Percentiles rank a stretch among this genome's conserved stretches.
These are phyloP conservation scores for Pteria penguin DNA, from an alignment of 2,888 invertebrate species.

Conservation along the genomic window DNA sequence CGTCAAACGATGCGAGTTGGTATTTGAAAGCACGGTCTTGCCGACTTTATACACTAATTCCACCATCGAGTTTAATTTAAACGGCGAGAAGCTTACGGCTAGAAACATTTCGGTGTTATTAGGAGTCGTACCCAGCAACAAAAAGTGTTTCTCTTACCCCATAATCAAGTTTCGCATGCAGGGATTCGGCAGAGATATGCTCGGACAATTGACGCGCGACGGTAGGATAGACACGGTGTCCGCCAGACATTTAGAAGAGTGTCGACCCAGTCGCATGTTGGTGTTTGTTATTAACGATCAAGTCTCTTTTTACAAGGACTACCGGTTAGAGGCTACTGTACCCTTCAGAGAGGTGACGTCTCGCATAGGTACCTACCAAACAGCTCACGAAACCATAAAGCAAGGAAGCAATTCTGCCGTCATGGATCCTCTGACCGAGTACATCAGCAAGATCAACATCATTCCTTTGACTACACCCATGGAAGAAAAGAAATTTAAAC, in stretches of 20 bases:
- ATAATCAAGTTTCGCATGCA: not conserved
- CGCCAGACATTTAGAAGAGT: not conserved
- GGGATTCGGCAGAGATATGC: not conserved
- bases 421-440: too few species aligned
- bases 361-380: too few species aligned
- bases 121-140: not conserved
- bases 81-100: not conserved
- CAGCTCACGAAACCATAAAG: too few species aligned
- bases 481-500: conserved; percentile 9
- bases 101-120: not conserved
- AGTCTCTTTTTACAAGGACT: not conserved
- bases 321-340: not conserved
- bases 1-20: conserved; percentile 19
- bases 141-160: not conserved
- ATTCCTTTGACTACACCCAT: not conserved
- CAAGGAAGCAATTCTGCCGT: too few species aligned
- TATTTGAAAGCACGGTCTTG: not conserved
- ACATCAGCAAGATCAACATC: conserved; percentile 10
- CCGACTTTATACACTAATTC: conserved; percentile 4
- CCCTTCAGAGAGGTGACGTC: not conserved
- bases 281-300: not conserved
- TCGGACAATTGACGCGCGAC: not conserved
- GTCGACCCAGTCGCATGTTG: not conserved
- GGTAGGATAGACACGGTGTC: not conserved
- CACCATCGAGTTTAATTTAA: not conserved